phyloP scores from a whole-genome alignment of 1,140 invertebrate species.

The Agrilus planipennis region DNA sequence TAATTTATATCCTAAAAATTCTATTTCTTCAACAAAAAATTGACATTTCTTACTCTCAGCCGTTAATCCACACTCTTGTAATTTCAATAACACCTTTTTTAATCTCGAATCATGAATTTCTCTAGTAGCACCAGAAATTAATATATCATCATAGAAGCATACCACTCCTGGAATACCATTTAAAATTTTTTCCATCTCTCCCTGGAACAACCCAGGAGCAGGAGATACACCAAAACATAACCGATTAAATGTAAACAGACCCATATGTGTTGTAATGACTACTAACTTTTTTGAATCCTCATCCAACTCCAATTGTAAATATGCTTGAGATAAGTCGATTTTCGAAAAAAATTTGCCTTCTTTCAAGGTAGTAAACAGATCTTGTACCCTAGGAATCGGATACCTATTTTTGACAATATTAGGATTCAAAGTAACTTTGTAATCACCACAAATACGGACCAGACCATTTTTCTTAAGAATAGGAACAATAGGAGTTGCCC shows the following conservation, averaged over 20 bases:
- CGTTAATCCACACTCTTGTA: background rate
- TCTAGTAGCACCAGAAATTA: conserved; percentile 17
- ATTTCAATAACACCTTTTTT: conserved; percentile 4
- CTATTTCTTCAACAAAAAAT: conserved; percentile 2
- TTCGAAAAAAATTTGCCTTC: conserved; percentile 24
- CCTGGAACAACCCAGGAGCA: conserved; percentile 4
- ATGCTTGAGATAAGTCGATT: conserved; percentile 27
- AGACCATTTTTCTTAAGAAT: conserved; percentile 23
- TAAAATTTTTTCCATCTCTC: conserved; percentile 14
- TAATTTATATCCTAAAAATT: conserved; percentile 6
- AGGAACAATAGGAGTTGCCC: conserved; percentile 17
- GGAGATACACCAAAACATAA: conserved; percentile 29
- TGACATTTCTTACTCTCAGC: conserved; percentile 7
- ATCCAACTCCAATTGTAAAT: conserved; percentile 25
- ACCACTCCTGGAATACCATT: conserved; percentile 13
- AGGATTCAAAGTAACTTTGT: background rate
- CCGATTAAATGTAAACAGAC: conserved; percentile 17
- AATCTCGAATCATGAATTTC: conserved; percentile 14
- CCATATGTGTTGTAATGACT: conserved; percentile 19
- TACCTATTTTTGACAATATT: background rate
- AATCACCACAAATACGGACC: conserved; percentile 14
- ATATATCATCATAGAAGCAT: conserved; percentile 24
- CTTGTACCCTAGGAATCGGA: conserved; percentile 2
- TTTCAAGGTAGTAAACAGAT: conserved; percentile 19
- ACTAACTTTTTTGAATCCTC: conserved; percentile 19